Conservation (phyloP, 1,140 invertebrate genomes). For the Drosophila rufa region DNA sequence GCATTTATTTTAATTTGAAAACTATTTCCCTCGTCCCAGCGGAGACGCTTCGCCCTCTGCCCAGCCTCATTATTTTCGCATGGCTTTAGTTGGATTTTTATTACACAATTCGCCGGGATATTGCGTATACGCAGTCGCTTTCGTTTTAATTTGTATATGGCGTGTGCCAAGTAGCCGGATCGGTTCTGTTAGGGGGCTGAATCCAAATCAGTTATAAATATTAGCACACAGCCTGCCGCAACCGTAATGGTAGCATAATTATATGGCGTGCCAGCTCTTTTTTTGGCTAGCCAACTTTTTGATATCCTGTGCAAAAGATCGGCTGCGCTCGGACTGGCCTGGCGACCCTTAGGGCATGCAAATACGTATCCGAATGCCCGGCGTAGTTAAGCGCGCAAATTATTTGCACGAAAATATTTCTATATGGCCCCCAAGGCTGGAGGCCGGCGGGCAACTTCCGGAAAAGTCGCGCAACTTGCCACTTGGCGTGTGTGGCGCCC, state of each 20-base stretch:
- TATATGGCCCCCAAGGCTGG: conserved; percentile 38
- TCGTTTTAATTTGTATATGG: conserved; percentile 79
- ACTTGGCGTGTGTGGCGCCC: conserved; percentile 79
- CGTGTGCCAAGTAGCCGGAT: conserved; percentile 44
- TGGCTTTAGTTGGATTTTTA: conserved; percentile 80
- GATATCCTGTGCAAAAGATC: conserved; percentile 50
- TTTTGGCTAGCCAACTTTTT: conserved; percentile 32
- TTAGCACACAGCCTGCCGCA: conserved; percentile 44
- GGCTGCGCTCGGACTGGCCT: background rate
- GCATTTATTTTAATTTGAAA: conserved; percentile 84
- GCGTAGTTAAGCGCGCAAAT: conserved; percentile 78
- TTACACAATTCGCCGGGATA: conserved; percentile 60
- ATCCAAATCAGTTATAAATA: conserved; percentile 69
- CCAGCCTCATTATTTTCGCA: conserved; percentile 77
- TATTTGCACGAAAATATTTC: conserved; percentile 83
- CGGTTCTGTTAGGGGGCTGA: conserved; percentile 7
- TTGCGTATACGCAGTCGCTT: conserved; percentile 74
- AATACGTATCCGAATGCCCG: conserved; percentile 70
- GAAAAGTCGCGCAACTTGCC: conserved; percentile 59
- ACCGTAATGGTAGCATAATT: conserved; percentile 76
- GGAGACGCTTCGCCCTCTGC: conserved; percentile 20
- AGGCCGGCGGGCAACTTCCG: conserved; percentile 63
- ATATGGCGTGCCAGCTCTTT: conserved; percentile 35
- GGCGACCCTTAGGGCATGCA: conserved; percentile 35
- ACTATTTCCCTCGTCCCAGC: conserved; percentile 63